Conservation (phyloP, 2,113 vertebrate genomes). For the Microcebus ravelobensis region DNA sequence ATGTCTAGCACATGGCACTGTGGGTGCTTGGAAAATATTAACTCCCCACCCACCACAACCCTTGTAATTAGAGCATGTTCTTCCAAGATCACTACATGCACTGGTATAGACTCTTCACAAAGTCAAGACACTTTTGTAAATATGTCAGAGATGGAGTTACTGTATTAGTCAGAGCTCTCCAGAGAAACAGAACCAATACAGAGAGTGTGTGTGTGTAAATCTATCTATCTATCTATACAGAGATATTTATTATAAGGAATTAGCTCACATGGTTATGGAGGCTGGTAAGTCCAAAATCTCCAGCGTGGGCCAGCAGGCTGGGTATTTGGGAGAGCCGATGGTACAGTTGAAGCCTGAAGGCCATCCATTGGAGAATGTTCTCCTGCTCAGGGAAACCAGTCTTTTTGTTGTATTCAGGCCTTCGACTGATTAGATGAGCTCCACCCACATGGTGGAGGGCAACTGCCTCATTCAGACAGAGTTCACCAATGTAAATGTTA, state of each 20-base stretch:
- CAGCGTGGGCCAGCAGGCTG: background rate
- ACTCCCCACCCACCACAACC: background rate
- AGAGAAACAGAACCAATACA: background rate
- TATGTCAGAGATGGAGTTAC: background rate
- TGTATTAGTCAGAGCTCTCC: background rate
- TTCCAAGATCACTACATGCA: background rate
- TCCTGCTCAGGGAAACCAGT: background rate
- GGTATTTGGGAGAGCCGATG: rapidly evolving
- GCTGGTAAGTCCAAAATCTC: background rate
- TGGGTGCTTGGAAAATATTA: background rate
- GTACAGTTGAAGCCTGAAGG: background rate
- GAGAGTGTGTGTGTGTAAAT: background rate
- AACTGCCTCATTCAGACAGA: background rate
- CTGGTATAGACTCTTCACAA: background rate
- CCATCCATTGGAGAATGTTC: background rate
- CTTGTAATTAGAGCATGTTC: background rate
- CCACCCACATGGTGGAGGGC: background rate
- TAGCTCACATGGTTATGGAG: background rate
- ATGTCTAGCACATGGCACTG: rapidly evolving
- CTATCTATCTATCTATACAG: background rate
- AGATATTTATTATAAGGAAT: background rate
- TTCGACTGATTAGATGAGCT: background rate
- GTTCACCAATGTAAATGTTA: background rate
- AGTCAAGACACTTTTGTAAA: background rate
- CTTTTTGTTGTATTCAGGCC: background rate